These are phyloP conservation scores for Melierax canorus DNA, from an alignment of 2,113 vertebrate genomes.

Conservation along the genomic window DNA sequence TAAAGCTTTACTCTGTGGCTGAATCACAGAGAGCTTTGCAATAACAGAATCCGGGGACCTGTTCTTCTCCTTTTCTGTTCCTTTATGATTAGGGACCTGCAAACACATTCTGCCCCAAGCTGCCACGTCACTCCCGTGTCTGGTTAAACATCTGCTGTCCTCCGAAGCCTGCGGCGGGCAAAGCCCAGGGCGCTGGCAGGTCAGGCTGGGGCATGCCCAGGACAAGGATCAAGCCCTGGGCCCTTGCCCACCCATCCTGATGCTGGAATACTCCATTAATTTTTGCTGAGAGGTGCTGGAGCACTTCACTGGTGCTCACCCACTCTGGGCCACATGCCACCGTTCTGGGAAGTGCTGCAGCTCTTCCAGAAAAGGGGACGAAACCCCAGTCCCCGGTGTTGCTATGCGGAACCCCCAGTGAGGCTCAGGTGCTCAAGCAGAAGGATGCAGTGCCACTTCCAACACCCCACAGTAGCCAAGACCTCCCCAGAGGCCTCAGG, in stretches of 20 bases:
- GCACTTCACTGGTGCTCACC: not conserved
- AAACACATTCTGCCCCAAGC: not conserved
- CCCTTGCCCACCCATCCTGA: not conserved
- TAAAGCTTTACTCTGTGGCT: not conserved
- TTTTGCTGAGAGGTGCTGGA: not conserved
- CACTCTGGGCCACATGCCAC: fast-evolving
- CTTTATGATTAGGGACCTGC: not conserved
- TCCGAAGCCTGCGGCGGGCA: fast-evolving
- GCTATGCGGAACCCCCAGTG: fast-evolving
- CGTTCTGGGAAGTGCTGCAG: not conserved
- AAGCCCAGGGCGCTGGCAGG: not conserved
- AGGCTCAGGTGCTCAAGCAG: not conserved
- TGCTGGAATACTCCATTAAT: not conserved
- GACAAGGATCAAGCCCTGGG: not conserved
- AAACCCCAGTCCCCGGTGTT: fast-evolving
- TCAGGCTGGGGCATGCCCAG: not conserved
- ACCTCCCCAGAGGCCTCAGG: not conserved
- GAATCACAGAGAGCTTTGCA: not conserved
- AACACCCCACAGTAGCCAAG: not conserved
- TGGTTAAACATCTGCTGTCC: not conserved
- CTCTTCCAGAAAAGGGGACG: not conserved
- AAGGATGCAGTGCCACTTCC: not conserved
- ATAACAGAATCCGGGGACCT: not conserved
- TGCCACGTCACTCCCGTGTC: not conserved
- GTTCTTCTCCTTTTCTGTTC: not conserved